Evolutionary conservation across 2,113 vertebrate genomes (phyloP).

Genomic region (Crotalus tigris): DNA sequence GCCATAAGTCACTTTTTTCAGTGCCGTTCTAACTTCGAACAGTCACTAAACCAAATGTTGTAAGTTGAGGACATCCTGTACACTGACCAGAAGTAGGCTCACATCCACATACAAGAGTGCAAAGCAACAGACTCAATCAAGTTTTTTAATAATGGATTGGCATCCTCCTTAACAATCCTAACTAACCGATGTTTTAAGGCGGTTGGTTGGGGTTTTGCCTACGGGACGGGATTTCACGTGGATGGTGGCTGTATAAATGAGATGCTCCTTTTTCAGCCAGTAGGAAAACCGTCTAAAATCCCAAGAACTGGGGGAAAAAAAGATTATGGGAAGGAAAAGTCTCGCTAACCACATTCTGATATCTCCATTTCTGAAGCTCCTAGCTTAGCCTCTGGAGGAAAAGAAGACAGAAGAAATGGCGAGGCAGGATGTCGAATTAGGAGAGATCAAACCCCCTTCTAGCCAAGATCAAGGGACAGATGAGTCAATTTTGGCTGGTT

Average conservation of each 20-base stretch:
- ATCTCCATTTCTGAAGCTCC: neutral
- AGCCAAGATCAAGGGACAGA: neutral
- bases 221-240: neutral
- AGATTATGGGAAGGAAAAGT: neutral
- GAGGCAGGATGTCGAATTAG: conserved; percentile 17
- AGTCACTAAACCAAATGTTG: too few species aligned
- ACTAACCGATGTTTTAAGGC: neutral
- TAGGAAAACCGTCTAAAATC: neutral
- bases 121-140: neutral
- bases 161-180: too few species aligned
- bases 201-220: neutral
- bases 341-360: neutral
- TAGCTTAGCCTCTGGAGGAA: neutral
- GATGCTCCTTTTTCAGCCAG: neutral
- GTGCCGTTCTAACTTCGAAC: too few species aligned
- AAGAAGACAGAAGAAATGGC: neutral
- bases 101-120: neutral
- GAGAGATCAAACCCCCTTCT: neutral
- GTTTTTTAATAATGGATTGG: neutral
- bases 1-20: too few species aligned
- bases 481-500: neutral
- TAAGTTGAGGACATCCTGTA: too few species aligned
- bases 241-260: too few species aligned
- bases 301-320: neutral
- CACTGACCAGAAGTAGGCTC: neutral